Conservation (phyloP, 2,797 vertebrate species). For the Malurus splendens region DNA sequence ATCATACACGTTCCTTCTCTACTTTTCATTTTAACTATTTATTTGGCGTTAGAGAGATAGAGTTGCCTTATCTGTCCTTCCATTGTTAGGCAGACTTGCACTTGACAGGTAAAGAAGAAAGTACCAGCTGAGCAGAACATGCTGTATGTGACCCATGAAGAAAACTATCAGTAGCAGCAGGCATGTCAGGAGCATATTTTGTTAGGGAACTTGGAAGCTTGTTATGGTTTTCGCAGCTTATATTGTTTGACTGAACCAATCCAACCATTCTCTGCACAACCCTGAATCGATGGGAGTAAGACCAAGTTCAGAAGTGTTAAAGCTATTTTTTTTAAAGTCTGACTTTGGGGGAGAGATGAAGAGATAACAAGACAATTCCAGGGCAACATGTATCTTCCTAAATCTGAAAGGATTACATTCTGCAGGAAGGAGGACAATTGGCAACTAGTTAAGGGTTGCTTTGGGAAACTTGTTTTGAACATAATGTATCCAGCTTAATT, state of each 20-base stretch:
- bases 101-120: background rate
- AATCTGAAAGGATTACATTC: background rate
- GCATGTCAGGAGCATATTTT: background rate
- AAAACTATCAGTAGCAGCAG: background rate
- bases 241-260: background rate
- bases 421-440: background rate
- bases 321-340: background rate
- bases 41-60: background rate
- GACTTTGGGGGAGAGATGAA: background rate
- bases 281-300: background rate
- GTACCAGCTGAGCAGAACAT: background rate
- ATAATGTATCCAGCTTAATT: background rate
- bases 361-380: background rate
- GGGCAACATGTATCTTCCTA: background rate
- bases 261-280: background rate
- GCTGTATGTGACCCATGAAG: background rate
- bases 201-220: background rate
- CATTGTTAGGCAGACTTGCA: background rate
- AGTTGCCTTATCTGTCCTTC: background rate
- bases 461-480: background rate
- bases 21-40: background rate
- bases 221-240: background rate
- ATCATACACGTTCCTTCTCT: background rate
- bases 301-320: background rate
- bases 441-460: background rate